These are phyloP conservation scores for Speoplatyrhinus poulsoni DNA, from an alignment of 2,113 vertebrate genomes.

Conservation along the genomic window DNA sequence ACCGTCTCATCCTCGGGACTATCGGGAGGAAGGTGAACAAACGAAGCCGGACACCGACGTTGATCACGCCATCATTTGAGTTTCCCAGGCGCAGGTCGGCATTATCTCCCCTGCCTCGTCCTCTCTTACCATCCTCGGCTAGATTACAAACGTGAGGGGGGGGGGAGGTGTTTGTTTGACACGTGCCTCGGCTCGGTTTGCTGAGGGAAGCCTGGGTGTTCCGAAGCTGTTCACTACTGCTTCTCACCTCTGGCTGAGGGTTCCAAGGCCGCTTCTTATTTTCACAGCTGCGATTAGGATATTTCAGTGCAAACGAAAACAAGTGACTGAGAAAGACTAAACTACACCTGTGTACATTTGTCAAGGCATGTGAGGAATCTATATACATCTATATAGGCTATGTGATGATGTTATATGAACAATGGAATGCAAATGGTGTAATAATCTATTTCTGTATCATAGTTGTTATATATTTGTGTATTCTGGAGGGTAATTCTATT, in stretches of 20 bases:
- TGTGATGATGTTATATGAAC: constrained; percentile 65
- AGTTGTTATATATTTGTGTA: constrained; percentile 69
- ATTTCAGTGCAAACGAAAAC: constrained; percentile 33
- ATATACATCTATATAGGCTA: constrained; percentile 67
- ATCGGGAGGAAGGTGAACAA: constrained; percentile 58
- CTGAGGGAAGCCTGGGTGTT: not conserved
- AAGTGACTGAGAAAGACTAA: constrained; percentile 39
- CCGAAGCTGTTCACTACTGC: not conserved
- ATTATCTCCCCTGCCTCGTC: not conserved
- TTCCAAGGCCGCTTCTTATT: not conserved
- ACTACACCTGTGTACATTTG: constrained; percentile 59
- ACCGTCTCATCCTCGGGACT: constrained; percentile 70
- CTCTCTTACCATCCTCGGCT: constrained; percentile 13
- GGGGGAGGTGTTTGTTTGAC: too few relatives aligned
- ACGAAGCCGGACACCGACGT: constrained; percentile 29
- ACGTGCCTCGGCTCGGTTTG: not conserved
- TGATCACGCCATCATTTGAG: constrained; percentile 11
- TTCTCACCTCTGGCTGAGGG: too few relatives aligned
- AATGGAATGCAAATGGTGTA: constrained; percentile 69
- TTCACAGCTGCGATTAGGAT: constrained; percentile 10
- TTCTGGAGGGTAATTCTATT: constrained; percentile 58
- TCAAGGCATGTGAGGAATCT: constrained; percentile 69
- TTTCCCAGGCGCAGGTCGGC: not conserved
- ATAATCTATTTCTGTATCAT: constrained; percentile 73
- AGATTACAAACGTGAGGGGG: too few relatives aligned